Evolutionary conservation across 2,113 vertebrate genomes (phyloP).

Genomic region (Chaetops frenatus): DNA sequence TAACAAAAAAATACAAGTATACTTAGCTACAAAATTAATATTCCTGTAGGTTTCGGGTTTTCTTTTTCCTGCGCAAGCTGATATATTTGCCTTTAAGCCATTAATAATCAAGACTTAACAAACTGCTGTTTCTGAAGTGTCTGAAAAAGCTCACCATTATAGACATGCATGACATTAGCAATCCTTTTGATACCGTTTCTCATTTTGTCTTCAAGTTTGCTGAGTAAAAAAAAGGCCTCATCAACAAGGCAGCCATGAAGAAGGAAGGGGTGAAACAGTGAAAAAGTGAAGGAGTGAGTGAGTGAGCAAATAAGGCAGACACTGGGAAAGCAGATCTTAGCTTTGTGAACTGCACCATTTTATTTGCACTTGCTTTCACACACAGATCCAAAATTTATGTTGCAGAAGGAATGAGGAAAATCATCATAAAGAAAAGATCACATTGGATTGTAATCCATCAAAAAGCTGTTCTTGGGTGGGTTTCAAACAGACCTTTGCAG

Average conservation of each 20-base stretch:
- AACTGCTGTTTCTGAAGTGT: background rate
- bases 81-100: slow-evolving; percentile 20
- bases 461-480: background rate
- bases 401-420: background rate
- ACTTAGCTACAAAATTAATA: slow-evolving; percentile 1
- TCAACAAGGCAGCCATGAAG: background rate
- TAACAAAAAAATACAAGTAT: background rate
- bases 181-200: slow-evolving; percentile 2
- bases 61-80: background rate
- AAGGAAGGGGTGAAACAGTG: background rate
- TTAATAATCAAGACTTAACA: slow-evolving; percentile 27
- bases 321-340: background rate
- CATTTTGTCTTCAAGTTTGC: slow-evolving; percentile 1
- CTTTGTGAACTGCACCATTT: background rate
- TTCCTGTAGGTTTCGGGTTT: background rate
- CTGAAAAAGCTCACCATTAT: background rate
- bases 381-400: background rate
- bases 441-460: background rate
- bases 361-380: background rate
- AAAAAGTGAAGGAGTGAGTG: background rate
- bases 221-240: background rate
- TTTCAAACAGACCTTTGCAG: background rate
- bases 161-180: background rate
- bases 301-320: background rate
- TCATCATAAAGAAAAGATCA: background rate